A percentile compares a stretch with the other conserved stretches of the same genome.
phyloP scores from a whole-genome alignment of 2,888 invertebrate species.

The Orthonychiurus folsomi region DNA sequence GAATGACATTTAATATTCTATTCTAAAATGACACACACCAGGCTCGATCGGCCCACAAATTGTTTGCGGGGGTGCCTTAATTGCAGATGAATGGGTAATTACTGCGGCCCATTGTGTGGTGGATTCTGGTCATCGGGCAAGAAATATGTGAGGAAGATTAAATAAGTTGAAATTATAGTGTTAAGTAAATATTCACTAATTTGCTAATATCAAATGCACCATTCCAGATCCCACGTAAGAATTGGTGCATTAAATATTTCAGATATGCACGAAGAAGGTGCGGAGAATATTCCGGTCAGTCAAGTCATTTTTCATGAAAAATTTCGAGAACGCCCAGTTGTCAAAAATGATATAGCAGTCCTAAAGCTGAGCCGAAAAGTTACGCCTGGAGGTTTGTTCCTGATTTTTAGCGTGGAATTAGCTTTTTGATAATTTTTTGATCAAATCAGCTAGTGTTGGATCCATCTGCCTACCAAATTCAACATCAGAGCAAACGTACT shows the following conservation, averaged over 20 bases:
- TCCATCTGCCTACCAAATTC: slow-evolving; percentile 16
- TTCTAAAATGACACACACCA: too few relatives aligned
- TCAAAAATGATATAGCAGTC: slow-evolving; percentile 23
- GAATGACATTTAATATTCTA: too few relatives aligned
- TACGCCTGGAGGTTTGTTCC: slow-evolving; percentile 7
- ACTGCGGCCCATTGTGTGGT: slow-evolving; percentile 23
- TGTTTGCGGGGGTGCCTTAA: slow-evolving; percentile 19
- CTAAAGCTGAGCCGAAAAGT: slow-evolving; percentile 15
- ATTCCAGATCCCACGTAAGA: slow-evolving; percentile 18
- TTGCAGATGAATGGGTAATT: slow-evolving; percentile 17
- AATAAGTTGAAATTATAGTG: not conserved
- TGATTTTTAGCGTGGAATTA: not conserved
- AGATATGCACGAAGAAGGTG: slow-evolving; percentile 15
- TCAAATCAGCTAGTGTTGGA: slow-evolving; percentile 10
- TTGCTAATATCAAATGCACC: not conserved
- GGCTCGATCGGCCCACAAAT: slow-evolving; percentile 16
- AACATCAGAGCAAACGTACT: not conserved
- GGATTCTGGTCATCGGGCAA: slow-evolving; percentile 6
- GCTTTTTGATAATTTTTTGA: slow-evolving; percentile 5
- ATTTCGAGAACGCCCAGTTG: slow-evolving; percentile 17
- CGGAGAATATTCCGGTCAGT: slow-evolving; percentile 13
- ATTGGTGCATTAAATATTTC: slow-evolving; percentile 16
- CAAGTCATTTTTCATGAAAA: slow-evolving; percentile 14
- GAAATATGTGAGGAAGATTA: slow-evolving; percentile 12
- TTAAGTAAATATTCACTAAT: not conserved